Percentiles rank a stretch among this genome's conserved stretches.
phyloP scores from a whole-genome alignment of 2,888 invertebrate species.

The Stenolophus ochropezus region DNA sequence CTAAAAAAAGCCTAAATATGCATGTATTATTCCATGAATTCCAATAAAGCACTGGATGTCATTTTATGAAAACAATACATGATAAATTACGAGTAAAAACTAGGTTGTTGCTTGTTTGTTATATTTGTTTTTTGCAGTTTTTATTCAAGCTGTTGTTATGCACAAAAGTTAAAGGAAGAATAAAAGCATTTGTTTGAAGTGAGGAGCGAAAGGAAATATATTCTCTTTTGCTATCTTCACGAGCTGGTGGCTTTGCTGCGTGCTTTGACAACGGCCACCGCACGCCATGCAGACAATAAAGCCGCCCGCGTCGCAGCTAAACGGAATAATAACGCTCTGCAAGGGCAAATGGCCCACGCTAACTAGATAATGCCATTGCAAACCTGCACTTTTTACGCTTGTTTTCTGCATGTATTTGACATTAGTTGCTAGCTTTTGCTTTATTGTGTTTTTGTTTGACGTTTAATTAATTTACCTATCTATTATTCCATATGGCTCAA shows the following conservation, averaged over 20 bases:
- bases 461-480: constrained; percentile 31
- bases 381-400: background rate
- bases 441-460: constrained; percentile 19
- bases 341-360: background rate
- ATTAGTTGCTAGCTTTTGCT: background rate
- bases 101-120: background rate
- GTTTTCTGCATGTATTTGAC: constrained; percentile 21
- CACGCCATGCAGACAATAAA: background rate
- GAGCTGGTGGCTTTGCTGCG: background rate
- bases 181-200: constrained; percentile 23
- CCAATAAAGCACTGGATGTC: too few relatives aligned
- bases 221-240: constrained; percentile 30
- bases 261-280: background rate
- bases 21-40: too few relatives aligned
- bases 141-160: background rate
- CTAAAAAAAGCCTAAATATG: too few relatives aligned
- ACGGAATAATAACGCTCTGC: constrained; percentile 19
- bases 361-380: background rate
- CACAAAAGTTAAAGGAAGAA: constrained; percentile 13
- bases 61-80: background rate
- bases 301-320: background rate
- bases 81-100: background rate
- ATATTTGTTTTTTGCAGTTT: background rate
- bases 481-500: constrained; percentile 23
- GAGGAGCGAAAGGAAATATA: background rate